A percentile compares a stretch with the other conserved stretches of the same genome.
phyloP scores from a whole-genome alignment of 2,113 vertebrate genomes.

The Cephalopterus ornatus region DNA sequence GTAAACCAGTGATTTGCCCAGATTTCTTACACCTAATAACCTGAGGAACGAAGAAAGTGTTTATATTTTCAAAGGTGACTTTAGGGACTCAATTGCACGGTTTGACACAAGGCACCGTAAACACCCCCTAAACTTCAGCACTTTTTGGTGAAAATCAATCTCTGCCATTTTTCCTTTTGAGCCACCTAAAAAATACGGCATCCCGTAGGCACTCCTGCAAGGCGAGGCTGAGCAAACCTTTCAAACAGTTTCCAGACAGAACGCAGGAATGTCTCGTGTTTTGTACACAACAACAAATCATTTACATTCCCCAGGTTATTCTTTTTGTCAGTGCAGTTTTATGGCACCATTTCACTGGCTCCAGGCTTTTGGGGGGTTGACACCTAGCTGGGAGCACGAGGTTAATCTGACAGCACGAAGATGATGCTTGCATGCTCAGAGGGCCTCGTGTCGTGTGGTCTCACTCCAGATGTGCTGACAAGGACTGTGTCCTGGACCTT shows the following conservation, averaged over 20 bases:
- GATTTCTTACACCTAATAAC: not conserved
- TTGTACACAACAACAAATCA: slow-evolving; percentile 14
- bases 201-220: not conserved
- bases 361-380: not conserved
- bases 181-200: not conserved
- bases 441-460: rapidly evolving
- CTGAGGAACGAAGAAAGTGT: not conserved
- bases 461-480: not conserved
- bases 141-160: not conserved
- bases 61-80: not conserved
- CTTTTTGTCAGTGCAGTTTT: not conserved
- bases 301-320: not conserved
- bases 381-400: not conserved
- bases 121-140: not conserved
- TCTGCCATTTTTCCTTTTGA: not conserved
- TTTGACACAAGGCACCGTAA: not conserved
- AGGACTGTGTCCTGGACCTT: rapidly evolving
- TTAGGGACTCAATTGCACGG: not conserved
- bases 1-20: not conserved
- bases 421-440: rapidly evolving
- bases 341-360: not conserved
- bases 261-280: not conserved
- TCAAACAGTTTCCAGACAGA: slow-evolving; percentile 37
- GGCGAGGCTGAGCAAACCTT: not conserved
- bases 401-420: not conserved